A percentile compares a stretch with the other conserved stretches of the same genome.
Evolutionary conservation across 2,797 vertebrate species (phyloP).

Genomic region (Kryptopterus vitreolus): DNA sequence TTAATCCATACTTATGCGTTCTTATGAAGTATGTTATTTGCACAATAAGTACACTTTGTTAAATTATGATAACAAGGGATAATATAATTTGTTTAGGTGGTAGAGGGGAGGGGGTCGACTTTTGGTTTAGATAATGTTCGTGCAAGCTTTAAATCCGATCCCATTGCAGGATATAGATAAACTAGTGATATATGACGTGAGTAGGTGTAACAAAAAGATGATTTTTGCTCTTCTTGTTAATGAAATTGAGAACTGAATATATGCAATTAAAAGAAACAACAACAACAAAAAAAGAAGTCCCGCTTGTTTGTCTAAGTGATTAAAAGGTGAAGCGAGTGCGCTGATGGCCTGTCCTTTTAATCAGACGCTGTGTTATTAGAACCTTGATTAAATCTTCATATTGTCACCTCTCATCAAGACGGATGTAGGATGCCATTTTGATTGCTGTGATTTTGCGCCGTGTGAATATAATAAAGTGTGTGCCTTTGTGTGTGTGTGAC

Average conservation of each 20-base stretch:
- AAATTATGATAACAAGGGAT: no score
- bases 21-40: no score
- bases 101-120: no score
- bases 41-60: no score
- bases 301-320: constrained; percentile 56
- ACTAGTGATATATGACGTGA: background rate
- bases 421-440: constrained; percentile 56
- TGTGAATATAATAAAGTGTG: constrained; percentile 26
- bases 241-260: background rate
- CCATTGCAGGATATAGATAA: background rate
- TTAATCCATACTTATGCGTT: no score
- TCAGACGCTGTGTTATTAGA: constrained; percentile 74
- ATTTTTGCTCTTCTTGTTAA: background rate
- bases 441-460: constrained; percentile 57
- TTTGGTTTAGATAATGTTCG: no score
- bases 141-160: no score
- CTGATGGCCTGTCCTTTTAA: constrained; percentile 65
- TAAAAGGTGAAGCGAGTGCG: constrained; percentile 50
- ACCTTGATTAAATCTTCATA: constrained; percentile 78
- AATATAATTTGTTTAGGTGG: no score
- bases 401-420: constrained; percentile 70
- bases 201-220: background rate
- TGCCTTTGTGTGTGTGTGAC: background rate
- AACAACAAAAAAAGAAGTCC: constrained; percentile 31
- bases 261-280: no score